These are phyloP conservation scores for Acronicta psi DNA, from an alignment of 2,888 invertebrate species.

Conservation along the genomic window DNA sequence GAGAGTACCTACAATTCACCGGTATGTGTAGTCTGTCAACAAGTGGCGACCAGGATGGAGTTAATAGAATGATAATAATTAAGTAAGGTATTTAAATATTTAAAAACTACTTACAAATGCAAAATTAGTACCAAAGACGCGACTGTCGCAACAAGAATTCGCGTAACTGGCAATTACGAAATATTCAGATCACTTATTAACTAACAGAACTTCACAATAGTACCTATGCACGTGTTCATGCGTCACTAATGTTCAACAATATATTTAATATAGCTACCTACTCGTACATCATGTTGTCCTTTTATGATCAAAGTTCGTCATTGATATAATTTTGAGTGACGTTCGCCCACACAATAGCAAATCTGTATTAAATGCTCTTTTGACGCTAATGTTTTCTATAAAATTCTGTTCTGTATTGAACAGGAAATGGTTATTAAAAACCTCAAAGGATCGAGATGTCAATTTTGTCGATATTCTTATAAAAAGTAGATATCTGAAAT, in stretches of 20 bases:
- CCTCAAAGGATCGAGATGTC: slow-evolving; percentile 65
- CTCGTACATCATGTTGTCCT: slow-evolving; percentile 52
- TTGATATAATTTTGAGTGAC: slow-evolving; percentile 82
- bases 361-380: slow-evolving; percentile 85
- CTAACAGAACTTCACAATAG: not conserved
- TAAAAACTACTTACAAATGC: too few species aligned
- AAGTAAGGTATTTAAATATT: too few species aligned
- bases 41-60: too few species aligned
- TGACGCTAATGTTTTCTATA: slow-evolving; percentile 75
- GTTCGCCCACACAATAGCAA: slow-evolving; percentile 81
- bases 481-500: slow-evolving; percentile 41
- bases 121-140: too few species aligned
- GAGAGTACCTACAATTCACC: too few species aligned
- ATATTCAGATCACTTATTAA: not conserved
- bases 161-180: too few species aligned
- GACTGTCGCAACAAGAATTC: too few species aligned
- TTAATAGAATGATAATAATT: too few species aligned
- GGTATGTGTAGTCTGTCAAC: too few species aligned
- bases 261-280: slow-evolving; percentile 49
- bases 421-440: slow-evolving; percentile 76
- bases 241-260: slow-evolving; percentile 45
- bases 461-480: slow-evolving; percentile 45
- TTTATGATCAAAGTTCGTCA: slow-evolving; percentile 65
- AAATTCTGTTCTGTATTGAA: slow-evolving; percentile 65
- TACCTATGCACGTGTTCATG: slow-evolving; percentile 48